Conservation (phyloP, 2,113 vertebrate genomes). For the Tursiops truncatus region DNA sequence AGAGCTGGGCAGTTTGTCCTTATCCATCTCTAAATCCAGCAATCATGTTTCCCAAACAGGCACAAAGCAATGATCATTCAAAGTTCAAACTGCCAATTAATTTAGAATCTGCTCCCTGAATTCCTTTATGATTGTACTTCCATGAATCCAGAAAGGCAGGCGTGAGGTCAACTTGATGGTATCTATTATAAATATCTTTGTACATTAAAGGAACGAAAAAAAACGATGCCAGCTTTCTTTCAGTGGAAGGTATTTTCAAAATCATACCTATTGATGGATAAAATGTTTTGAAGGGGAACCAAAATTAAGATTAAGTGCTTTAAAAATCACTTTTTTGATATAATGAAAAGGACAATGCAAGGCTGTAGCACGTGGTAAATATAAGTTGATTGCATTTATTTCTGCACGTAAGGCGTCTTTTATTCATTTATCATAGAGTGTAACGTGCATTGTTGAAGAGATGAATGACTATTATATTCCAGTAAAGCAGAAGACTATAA, state of each 20-base stretch:
- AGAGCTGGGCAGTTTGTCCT: constrained; percentile 75
- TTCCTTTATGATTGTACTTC: constrained; percentile 65
- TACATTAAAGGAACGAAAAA: not conserved
- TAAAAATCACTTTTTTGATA: not conserved
- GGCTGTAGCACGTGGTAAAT: not conserved
- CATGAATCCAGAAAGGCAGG: constrained; percentile 50
- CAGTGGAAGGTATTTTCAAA: not conserved
- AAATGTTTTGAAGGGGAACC: not conserved
- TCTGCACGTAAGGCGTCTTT: not conserved
- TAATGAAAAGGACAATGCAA: not conserved
- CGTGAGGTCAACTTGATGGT: not conserved
- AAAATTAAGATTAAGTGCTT: not conserved
- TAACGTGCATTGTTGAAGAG: not conserved
- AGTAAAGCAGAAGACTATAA: not conserved
- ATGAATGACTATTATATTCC: not conserved
- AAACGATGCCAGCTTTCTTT: not conserved
- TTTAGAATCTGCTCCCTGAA: constrained; percentile 68
- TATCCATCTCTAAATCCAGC: constrained; percentile 78
- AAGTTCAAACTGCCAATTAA: constrained; percentile 80
- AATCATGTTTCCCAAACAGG: constrained; percentile 76
- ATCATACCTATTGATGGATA: not conserved
- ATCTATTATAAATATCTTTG: constrained; percentile 20
- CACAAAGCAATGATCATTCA: constrained; percentile 80
- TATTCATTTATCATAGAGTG: not conserved
- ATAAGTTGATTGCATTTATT: not conserved